phyloP scores from a whole-genome alignment of 35 echinoderm and acorn worm genomes.

The Nesometra sesokonis region DNA sequence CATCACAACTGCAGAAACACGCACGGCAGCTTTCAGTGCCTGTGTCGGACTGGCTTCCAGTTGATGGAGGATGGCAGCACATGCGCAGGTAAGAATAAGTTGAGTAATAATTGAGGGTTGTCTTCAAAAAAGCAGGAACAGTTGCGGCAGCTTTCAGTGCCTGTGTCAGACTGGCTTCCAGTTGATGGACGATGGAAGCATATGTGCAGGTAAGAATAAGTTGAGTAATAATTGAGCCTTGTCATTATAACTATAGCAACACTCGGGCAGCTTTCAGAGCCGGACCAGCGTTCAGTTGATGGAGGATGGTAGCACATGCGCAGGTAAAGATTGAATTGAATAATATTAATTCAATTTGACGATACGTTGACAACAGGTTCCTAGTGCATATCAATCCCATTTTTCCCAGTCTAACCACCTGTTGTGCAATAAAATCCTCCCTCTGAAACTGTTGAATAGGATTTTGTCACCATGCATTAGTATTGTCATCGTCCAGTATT shows the following conservation, averaged over 20 bases:
- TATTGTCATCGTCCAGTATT: too few species aligned
- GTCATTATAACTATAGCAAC: slow-evolving; percentile 69
- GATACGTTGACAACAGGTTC: too few species aligned
- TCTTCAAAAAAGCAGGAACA: slow-evolving; percentile 67
- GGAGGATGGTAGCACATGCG: slow-evolving; percentile 56
- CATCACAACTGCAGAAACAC: slow-evolving; percentile 75
- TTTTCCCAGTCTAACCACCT: too few species aligned
- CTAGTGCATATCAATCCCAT: too few species aligned
- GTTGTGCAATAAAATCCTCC: too few species aligned
- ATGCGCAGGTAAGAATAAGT: slow-evolving; percentile 73
- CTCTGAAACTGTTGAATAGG: too few species aligned
- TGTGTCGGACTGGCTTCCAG: slow-evolving; percentile 61
- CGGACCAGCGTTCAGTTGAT: slow-evolving; percentile 43
- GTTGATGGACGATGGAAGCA: slow-evolving; percentile 44
- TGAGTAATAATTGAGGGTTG: slow-evolving; percentile 31
- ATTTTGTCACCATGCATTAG: too few species aligned
- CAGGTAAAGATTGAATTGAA: too few species aligned
- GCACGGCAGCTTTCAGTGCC: slow-evolving; percentile 79
- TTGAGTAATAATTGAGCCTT: too few species aligned
- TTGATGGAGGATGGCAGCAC: slow-evolving; percentile 51
- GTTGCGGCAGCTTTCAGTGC: slow-evolving; percentile 79
- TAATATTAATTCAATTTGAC: too few species aligned
- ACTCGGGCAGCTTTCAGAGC: slow-evolving; percentile 85
- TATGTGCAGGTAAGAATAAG: slow-evolving; percentile 87
- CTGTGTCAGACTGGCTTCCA: slow-evolving; percentile 61